Evolutionary conservation across 2,113 vertebrate genomes (phyloP), one percentile per base, ranked within the genome.

Genomic region (Otolemur garnettii): DNA sequence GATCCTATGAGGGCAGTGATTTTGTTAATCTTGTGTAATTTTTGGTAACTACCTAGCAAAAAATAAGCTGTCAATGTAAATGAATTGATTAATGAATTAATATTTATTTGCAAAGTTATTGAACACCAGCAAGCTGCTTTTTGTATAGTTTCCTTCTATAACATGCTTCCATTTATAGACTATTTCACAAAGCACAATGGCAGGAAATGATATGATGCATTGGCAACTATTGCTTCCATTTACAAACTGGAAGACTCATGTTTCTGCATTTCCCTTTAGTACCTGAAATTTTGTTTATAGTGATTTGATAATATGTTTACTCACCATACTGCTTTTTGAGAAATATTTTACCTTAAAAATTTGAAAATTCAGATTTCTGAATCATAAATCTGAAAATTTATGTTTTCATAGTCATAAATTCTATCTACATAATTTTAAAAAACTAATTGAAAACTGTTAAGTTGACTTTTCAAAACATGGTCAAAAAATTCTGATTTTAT

Each of bases 21-120:
- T 21, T 53, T 50, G 12, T 2, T 35, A 80, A 7, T 42, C 50
- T 50, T 83, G 5, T 26, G 1, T n/a, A 71, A 18, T 45, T 8
- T 3, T 1, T 35, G 28, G 28, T 7, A 80, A 62, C 28, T 35
- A 11, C 5, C 9, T 38, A 30, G 10, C 33, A 21, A 84, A 81
- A 87, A 14, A 64, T 4, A 71, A 10, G 6, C 12, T 86, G 33
- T 68, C 81, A 45, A 26, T 74, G 86, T 82, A 75, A 74, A 68
- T 68, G 5, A 66, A 55, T 30, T 82, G 5, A 78, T 55, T 64
- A 3, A 18, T 69, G 5, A 57, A 83, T 21, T 79, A 55, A 24
- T 75, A 74, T 91, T 59, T 5, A 86, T 81, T 91, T 90, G 83
- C 59, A 89, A 78, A 81, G 9, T 82, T 57, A 82, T 1, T 72